Evolutionary conservation across 2,888 invertebrate genomes (phyloP).

Genomic region (Craniophora ligustri): DNA sequence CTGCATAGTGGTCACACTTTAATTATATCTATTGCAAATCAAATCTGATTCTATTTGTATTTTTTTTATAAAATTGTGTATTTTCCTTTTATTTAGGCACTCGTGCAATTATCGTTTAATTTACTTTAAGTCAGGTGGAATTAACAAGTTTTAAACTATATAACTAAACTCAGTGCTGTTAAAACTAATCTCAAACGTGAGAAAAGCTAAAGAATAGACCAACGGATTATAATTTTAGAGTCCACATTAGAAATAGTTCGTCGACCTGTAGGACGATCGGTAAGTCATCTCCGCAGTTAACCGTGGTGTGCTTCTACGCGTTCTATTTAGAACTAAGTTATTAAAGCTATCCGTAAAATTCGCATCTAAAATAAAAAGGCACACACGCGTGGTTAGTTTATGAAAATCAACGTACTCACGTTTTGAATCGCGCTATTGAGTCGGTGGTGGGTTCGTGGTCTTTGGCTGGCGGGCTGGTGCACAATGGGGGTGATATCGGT

Average conservation of each 20-base stretch:
- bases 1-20: conserved; percentile 48
- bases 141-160: neutral
- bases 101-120: conserved; percentile 8
- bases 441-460: conserved; percentile 77
- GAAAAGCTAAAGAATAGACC: conserved; percentile 12
- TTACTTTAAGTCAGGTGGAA: conserved; percentile 1
- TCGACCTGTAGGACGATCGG: neutral
- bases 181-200: conserved; percentile 18
- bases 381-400: conserved; percentile 16
- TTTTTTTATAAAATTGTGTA: conserved; percentile 41
- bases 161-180: conserved; percentile 27
- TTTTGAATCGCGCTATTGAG: conserved; percentile 83
- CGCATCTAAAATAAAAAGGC: conserved; percentile 31
- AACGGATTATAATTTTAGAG: conserved; percentile 20
- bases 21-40: conserved; percentile 21
- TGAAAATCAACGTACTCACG: conserved; percentile 71
- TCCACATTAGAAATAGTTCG: conserved; percentile 10
- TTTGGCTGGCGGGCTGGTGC: conserved; percentile 79
- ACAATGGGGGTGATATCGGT: conserved; percentile 79
- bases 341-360: conserved; percentile 30
- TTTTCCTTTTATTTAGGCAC: conserved; percentile 33
- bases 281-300: neutral
- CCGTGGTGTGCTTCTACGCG: conserved; percentile 8
- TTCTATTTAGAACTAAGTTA: conserved; percentile 17
- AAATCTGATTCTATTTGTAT: no score